These are phyloP conservation scores for Taenaris catops DNA, from an alignment of 2,888 invertebrate genomes.

Conservation along the genomic window DNA sequence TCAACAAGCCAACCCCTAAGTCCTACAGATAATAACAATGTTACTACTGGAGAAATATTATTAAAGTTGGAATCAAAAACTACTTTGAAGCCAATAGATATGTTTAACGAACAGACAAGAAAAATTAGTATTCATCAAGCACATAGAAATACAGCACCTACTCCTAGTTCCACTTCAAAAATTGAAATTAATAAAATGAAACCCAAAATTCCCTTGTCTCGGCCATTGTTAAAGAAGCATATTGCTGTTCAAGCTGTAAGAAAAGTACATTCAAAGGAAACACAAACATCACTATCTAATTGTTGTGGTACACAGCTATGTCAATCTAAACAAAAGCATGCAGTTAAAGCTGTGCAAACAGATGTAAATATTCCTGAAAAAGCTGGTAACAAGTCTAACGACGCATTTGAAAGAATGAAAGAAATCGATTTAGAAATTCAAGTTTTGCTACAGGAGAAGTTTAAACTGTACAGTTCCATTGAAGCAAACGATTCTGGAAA, in stretches of 20 bases:
- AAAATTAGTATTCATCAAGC: slow-evolving; percentile 45
- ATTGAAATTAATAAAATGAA: slow-evolving; percentile 32
- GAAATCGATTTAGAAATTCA: slow-evolving; percentile 81
- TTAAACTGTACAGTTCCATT: slow-evolving; percentile 75
- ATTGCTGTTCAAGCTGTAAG: slow-evolving; percentile 41
- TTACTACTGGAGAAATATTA: slow-evolving; percentile 30
- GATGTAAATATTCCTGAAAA: slow-evolving; percentile 30
- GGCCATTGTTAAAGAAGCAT: slow-evolving; percentile 32
- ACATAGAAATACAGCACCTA: slow-evolving; percentile 50
- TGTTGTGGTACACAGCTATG: slow-evolving; percentile 30
- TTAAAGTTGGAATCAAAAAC: slow-evolving; percentile 46
- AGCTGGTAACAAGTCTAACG: slow-evolving; percentile 35
- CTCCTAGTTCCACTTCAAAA: slow-evolving; percentile 30
- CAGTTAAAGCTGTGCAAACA: slow-evolving; percentile 46
- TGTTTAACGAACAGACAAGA: slow-evolving; percentile 55
- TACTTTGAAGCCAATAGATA: slow-evolving; percentile 59
- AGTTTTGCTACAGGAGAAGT: slow-evolving; percentile 76
- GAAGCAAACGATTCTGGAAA: slow-evolving; percentile 48
- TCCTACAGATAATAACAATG: slow-evolving; percentile 39
- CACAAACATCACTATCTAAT: slow-evolving; percentile 41
- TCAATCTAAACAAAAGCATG: slow-evolving; percentile 44
- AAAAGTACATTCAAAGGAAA: slow-evolving; percentile 40
- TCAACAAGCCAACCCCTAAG: slow-evolving; percentile 52
- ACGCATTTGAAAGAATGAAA: slow-evolving; percentile 77
- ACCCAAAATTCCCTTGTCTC: slow-evolving; percentile 26